phyloP scores from a whole-genome alignment of 2,888 invertebrate species.

The Tetrapedia diversipes region DNA sequence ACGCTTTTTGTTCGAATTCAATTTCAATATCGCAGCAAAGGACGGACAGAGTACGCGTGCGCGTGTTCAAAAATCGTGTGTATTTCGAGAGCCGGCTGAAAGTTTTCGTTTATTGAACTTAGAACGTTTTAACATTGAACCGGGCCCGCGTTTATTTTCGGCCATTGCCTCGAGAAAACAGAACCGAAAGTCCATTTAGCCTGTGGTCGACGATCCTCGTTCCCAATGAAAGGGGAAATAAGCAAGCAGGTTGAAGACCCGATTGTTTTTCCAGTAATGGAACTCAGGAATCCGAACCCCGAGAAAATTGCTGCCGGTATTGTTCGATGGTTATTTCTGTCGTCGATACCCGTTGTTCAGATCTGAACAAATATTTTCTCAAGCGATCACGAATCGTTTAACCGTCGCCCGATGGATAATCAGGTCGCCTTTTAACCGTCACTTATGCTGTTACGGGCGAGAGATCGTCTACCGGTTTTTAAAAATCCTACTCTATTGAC shows the following conservation, averaged over 20 bases:
- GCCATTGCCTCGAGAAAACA: not conserved
- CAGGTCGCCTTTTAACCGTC: too few relatives aligned
- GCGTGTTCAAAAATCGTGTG: not conserved
- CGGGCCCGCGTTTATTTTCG: slow-evolving; percentile 21
- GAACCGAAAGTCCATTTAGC: not conserved
- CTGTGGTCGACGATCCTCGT: not conserved
- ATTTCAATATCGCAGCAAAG: too few relatives aligned
- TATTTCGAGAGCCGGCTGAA: slow-evolving; percentile 4
- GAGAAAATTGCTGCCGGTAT: not conserved
- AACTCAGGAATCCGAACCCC: not conserved
- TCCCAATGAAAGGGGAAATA: not conserved
- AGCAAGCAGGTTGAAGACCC: not conserved
- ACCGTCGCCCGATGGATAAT: too few relatives aligned
- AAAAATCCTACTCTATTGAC: too few relatives aligned
- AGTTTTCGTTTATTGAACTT: slow-evolving; percentile 30
- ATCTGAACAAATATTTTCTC: too few relatives aligned
- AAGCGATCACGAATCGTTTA: too few relatives aligned
- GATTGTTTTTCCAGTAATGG: not conserved
- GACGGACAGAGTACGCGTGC: not conserved
- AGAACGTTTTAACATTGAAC: slow-evolving; percentile 27
- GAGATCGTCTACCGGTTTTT: too few relatives aligned
- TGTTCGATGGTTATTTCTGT: not conserved
- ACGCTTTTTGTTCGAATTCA: not conserved
- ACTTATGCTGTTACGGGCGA: too few relatives aligned
- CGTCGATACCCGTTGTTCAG: too few relatives aligned